Evolutionary conservation across 2,888 invertebrate genomes (phyloP), one percentile per base, ranked within the genome.

Genomic region (Marronus borbonicus): DNA sequence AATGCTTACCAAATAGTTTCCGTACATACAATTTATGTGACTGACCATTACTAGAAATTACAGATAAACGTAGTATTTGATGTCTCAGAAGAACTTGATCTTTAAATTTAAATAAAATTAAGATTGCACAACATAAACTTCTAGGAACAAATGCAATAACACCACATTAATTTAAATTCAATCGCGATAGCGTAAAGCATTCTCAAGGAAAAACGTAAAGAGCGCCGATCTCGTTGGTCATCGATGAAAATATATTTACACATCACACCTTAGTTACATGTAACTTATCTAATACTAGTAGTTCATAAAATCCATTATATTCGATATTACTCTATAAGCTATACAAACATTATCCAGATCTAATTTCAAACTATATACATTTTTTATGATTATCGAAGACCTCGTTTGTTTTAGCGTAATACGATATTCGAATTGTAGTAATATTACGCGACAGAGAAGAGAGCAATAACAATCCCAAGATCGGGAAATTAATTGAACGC

Each of bases 401-500:
- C 31, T 20, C 55, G 17, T 58, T 58, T 24, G 1, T 17, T 58
- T 58, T 5, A 58, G n/a, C 20, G 17, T 20, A 58, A 20, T 58
- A 58, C 55, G 24, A 58, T 20, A 2, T 58, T 1, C 8, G 24
- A 17, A 20, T n/a, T 20, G 55, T 24, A 8, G 8, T 20, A 58
- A 24, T 49, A 68, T n/a, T 50, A 39, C 20, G 7, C 24, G 28
- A 49, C 50, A 50, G 68, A 50, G 28, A 68, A 68, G 24, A 58
- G 20, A 58, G 2, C 55, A 50, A 68, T 14, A 68, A 74, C 44
- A 74, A 60, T 60, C 62, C 20, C 14, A 3, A 24, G 28, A 44
- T 60, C 24, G 24, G 60, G 39, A 74, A 74, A 60, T 74, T 74
- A 74, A 74, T 74, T 74, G 39, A 14, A 39, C 44, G 20, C 24